These are phyloP conservation scores for Ophion costatus DNA, from an alignment of 2,888 invertebrate genomes.

Conservation along the genomic window DNA sequence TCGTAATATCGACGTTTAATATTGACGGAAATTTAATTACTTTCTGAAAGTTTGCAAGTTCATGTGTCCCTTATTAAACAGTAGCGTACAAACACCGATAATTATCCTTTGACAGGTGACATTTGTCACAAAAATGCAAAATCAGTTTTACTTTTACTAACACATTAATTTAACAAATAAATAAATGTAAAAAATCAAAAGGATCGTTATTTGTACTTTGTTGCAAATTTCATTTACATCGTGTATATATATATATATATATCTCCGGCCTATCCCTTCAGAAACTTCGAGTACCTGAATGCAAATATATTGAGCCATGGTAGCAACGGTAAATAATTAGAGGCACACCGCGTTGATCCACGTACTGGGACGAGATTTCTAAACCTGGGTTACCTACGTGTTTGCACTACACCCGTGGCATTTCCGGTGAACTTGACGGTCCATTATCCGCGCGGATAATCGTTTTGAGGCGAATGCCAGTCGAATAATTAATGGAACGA, in stretches of 20 bases:
- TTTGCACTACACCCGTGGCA: neutral
- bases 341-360: too few species aligned
- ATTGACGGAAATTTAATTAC: neutral
- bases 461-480: slow-evolving; percentile 33
- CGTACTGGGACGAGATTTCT: neutral
- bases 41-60: neutral
- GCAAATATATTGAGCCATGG: neutral
- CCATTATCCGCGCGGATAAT: slow-evolving; percentile 28
- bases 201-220: neutral
- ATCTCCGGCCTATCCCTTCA: too few species aligned
- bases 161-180: too few species aligned
- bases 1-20: neutral
- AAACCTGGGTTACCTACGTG: neutral
- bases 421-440: slow-evolving; percentile 3
- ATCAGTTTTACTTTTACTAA: too few species aligned
- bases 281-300: neutral
- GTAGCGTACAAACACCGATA: neutral
- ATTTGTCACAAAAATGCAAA: neutral
- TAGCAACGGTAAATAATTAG: neutral
- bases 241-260: too few species aligned
- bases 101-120: neutral
- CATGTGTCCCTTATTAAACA: neutral
- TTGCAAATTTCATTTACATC: neutral
- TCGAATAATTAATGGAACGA: slow-evolving; percentile 57
- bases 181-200: neutral